Base-by-base conservation (phyloP, 2,113 vertebrate species). In the Sylvicapra grimmia region DNA sequence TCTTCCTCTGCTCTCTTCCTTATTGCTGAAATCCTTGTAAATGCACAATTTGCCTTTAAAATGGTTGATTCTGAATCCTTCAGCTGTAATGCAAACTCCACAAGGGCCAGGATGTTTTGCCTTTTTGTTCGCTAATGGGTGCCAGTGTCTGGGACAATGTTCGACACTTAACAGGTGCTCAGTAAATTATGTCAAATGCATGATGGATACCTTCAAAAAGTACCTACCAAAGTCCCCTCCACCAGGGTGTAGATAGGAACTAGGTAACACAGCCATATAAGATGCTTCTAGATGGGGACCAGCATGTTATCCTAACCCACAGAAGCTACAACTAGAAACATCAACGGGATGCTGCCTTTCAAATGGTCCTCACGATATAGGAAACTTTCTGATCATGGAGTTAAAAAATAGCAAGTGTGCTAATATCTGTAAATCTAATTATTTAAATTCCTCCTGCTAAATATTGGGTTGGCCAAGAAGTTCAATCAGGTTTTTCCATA, bases 381-480 rank as follows among this genome's bases (percentile, higher is more conserved):
- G 92, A 97, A 96, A 89, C 90, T 49, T n/a, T 75, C 90, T 86
- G 80, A 40, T 86, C 58, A 8, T 33, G 36, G 58, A 23, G 14
- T 85, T 95, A 85, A 92, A 79, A 96, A 90, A 58, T 88, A 90
- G 68, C 51, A 91, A 92, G 79, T 77, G 5, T 3, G 53, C 95
- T 95, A 25, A 90, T 27, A 84, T 93, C 79, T 25, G 84, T 21
- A 84, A 54, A 59, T 82, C 21, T 87, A 75, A 89, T 90, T 8
- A 84, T 84, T 86, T 51, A 72, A 82, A 95, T 75, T 89, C 89
- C 53, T 93, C n/a, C 49, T 68, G 58, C 68, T 79, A 47, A 89
- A 84, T 77, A 44, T 44, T 77, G 72, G 6, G 40, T 77, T 77
- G 72, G 40, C 72, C 23, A 27, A 77, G 72, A 77, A 44, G 12